Evolutionary conservation across 35 echinoderm and acorn worm species (phyloP).

Genomic region (Diadema setosum): DNA sequence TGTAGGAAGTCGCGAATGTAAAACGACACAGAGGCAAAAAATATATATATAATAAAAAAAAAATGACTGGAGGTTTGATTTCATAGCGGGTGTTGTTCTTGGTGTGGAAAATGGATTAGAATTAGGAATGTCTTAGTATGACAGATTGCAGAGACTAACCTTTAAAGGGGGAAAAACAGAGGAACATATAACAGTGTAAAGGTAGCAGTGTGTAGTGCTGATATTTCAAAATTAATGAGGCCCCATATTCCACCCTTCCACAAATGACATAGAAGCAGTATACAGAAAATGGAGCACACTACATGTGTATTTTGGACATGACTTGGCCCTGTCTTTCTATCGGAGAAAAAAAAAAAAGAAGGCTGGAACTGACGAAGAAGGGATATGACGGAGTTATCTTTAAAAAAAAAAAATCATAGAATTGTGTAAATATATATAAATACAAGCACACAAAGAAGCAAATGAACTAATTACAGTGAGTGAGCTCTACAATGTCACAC

Average conservation of each 20-base stretch:
- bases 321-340: not conserved
- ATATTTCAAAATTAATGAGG: no score
- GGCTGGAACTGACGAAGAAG: not conserved
- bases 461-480: not conserved
- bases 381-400: no score
- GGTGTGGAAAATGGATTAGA: not conserved
- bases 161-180: not conserved
- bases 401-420: no score
- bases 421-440: no score
- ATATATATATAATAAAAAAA: no score
- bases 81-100: not conserved
- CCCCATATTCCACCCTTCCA: no score
- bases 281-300: no score
- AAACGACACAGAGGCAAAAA: no score
- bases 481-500: constrained; percentile 22
- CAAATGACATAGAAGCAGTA: no score
- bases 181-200: not conserved
- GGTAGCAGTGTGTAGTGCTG: no score
- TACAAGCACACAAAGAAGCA: constrained; percentile 24
- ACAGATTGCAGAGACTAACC: not conserved
- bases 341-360: not conserved
- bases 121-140: constrained; percentile 7
- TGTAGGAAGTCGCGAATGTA: not conserved
- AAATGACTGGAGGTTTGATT: not conserved
- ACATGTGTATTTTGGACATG: not conserved